These are phyloP conservation scores for Octodonta nipae DNA, from an alignment of 2,888 invertebrate genomes.

Conservation along the genomic window DNA sequence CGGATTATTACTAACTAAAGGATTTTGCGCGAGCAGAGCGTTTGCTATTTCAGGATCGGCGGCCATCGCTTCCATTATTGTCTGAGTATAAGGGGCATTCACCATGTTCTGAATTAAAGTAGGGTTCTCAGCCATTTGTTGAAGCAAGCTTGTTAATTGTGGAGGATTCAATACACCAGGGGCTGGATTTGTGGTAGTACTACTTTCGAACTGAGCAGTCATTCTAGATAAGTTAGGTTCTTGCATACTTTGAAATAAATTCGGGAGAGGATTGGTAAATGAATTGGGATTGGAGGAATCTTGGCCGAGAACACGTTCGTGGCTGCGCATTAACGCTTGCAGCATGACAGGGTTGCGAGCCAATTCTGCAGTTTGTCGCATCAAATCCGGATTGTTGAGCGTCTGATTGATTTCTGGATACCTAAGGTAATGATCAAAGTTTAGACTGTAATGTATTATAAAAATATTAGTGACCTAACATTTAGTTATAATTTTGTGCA, in stretches of 20 bases:
- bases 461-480: too few species aligned
- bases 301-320: conserved; percentile 92
- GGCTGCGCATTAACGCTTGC: conserved; percentile 93
- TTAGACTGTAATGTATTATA: too few species aligned
- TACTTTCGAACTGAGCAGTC: conserved; percentile 67
- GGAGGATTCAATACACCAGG: conserved; percentile 57
- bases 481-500: too few species aligned
- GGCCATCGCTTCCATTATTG: conserved; percentile 73
- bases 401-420: conserved; percentile 95
- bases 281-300: conserved; percentile 69
- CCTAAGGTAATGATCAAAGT: too few species aligned
- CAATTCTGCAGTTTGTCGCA: conserved; percentile 90
- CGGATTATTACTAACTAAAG: conserved; percentile 78
- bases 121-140: conserved; percentile 75
- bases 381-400: conserved; percentile 87
- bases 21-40: conserved; percentile 58
- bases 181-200: conserved; percentile 20
- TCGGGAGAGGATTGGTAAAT: conserved; percentile 80
- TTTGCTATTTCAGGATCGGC: conserved; percentile 79
- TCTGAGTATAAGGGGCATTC: conserved; percentile 81
- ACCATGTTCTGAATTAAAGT: conserved; percentile 80
- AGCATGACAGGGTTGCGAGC: conserved; percentile 95
- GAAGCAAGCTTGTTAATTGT: conserved; percentile 72
- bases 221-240: conserved; percentile 96
- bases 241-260: conserved; percentile 43